A percentile compares a stretch with the other conserved stretches of the same genome.
These are phyloP conservation scores for Theodoxus fluviatilis DNA, from an alignment of 2,888 invertebrate species.

Conservation along the genomic window DNA sequence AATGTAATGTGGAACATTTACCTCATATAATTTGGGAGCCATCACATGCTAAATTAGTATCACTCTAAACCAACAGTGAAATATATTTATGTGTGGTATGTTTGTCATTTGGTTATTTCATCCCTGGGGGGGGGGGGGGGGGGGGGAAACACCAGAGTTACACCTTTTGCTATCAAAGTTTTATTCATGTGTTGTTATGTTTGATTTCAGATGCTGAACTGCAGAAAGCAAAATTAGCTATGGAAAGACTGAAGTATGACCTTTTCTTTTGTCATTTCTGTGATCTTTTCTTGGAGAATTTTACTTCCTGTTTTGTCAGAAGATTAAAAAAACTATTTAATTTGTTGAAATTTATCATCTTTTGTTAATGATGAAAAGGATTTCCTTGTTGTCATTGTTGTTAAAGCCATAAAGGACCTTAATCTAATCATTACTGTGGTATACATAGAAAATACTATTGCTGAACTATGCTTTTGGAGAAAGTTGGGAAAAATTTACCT, in stretches of 20 bases:
- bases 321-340: background rate
- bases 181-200: conserved; percentile 24
- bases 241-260: conserved; percentile 35
- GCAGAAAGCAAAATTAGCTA: conserved; percentile 34
- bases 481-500: no score
- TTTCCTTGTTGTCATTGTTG: no score
- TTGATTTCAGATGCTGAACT: conserved; percentile 47
- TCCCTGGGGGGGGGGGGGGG: background rate
- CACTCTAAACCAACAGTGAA: background rate
- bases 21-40: no score
- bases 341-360: background rate
- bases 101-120: background rate
- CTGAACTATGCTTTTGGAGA: no score
- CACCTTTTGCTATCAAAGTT: background rate
- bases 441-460: no score
- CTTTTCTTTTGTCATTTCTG: conserved; percentile 9
- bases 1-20: no score
- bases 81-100: background rate
- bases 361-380: no score
- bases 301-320: background rate
- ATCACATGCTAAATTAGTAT: background rate
- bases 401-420: no score
- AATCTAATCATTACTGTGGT: no score
- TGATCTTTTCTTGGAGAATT: background rate
- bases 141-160: background rate